These are phyloP conservation scores for Prionace glauca DNA, from an alignment of 2,797 vertebrate genomes.

Conservation along the genomic window DNA sequence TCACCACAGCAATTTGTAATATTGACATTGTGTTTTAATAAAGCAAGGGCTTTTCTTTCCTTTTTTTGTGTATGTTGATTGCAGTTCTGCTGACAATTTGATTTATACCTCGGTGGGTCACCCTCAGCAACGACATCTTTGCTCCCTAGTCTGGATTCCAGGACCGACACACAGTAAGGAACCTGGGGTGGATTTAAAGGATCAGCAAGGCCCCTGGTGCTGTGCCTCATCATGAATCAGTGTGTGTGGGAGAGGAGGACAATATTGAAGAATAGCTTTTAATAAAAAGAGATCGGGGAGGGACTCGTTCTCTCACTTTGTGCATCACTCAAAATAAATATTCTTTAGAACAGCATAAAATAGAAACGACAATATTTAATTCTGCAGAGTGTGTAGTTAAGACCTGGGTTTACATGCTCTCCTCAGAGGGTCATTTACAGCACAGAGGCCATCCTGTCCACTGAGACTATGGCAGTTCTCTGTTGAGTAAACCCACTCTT, in stretches of 20 bases:
- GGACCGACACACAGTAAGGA: background rate
- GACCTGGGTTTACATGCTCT: background rate
- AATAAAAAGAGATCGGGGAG: background rate
- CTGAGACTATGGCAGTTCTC: background rate
- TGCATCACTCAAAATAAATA: background rate
- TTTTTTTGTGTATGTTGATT: background rate
- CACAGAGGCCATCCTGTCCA: background rate
- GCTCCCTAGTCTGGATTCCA: background rate
- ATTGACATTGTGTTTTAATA: conserved; percentile 34
- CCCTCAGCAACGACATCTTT: background rate
- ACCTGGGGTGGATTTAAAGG: background rate
- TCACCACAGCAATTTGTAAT: conserved; percentile 17
- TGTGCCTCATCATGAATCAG: background rate
- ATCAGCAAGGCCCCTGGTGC: background rate
- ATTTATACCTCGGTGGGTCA: background rate
- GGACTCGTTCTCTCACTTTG: background rate
- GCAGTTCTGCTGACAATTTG: background rate
- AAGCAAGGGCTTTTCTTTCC: background rate
- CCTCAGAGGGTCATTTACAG: background rate
- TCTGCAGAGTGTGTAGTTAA: background rate
- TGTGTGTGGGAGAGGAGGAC: background rate
- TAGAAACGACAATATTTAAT: background rate
- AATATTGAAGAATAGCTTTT: background rate
- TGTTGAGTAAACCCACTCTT: background rate
- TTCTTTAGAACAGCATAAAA: background rate